Conservation (phyloP, 2,797 vertebrate genomes). For the Poecilia wingei region DNA sequence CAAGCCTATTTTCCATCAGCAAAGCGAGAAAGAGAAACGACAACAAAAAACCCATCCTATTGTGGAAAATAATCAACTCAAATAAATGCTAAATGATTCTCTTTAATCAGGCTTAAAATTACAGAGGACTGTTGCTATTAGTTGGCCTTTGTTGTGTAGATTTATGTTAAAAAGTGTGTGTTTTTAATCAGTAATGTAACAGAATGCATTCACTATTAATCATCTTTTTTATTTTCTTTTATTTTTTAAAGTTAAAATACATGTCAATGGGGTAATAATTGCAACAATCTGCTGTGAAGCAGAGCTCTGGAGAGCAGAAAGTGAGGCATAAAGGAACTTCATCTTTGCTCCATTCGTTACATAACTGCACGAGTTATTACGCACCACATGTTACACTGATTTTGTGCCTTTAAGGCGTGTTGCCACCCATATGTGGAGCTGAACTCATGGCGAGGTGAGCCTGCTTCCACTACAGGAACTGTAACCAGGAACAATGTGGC, state of each 20-base stretch:
- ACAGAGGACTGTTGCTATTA: background rate
- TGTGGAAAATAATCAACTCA: background rate
- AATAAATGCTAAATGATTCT: background rate
- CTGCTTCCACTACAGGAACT: background rate
- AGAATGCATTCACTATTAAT: background rate
- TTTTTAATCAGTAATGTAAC: background rate
- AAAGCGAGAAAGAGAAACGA: background rate
- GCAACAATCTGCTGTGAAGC: background rate
- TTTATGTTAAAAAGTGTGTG: background rate
- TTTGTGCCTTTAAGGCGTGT: background rate
- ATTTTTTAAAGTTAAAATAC: background rate
- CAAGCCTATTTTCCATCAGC: background rate
- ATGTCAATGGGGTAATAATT: background rate
- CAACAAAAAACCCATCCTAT: background rate
- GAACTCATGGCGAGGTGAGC: background rate
- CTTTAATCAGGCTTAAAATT: background rate
- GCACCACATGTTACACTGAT: background rate
- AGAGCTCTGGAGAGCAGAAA: background rate
- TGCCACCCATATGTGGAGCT: background rate
- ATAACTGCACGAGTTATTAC: background rate
- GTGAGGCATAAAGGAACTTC: background rate
- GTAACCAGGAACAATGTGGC: background rate
- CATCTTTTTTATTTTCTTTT: background rate
- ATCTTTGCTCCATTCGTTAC: background rate
- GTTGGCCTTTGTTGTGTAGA: conserved; percentile 10